These are phyloP conservation scores for Lepidocyrtinus sp. DNA, from an alignment of 2,888 invertebrate genomes.

Conservation along the genomic window DNA sequence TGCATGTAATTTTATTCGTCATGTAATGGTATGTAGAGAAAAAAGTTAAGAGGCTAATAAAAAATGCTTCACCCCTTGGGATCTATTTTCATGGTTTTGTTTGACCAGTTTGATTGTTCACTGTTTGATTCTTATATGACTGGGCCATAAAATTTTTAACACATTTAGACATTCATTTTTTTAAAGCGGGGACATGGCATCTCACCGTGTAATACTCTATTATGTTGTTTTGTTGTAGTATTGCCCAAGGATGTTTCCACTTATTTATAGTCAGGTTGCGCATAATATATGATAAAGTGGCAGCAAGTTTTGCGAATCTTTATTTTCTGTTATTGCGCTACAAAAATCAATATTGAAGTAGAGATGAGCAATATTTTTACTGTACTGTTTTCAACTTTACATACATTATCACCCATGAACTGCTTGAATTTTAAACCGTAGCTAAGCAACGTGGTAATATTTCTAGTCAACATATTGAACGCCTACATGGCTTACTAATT, in stretches of 20 bases:
- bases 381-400: too few relatives aligned
- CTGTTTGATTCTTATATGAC: conserved; percentile 37
- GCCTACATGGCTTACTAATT: too few relatives aligned
- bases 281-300: too few relatives aligned
- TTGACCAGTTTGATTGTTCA: conserved; percentile 28
- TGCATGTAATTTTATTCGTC: conserved; percentile 31
- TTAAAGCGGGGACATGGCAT: conserved; percentile 40
- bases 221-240: conserved; percentile 17
- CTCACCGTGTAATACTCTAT: conserved; percentile 30
- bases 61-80: conserved; percentile 45
- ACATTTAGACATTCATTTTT: conserved; percentile 34
- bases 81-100: conserved; percentile 51
- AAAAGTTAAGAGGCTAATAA: conserved; percentile 19
- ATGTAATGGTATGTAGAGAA: conserved; percentile 19
- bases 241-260: conserved; percentile 40
- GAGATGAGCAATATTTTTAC: too few relatives aligned
- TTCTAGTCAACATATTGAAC: too few relatives aligned
- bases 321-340: too few relatives aligned
- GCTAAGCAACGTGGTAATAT: too few relatives aligned
- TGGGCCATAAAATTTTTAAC: conserved; percentile 51
- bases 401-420: too few relatives aligned
- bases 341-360: too few relatives aligned
- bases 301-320: too few relatives aligned
- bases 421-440: too few relatives aligned
- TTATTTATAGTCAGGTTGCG: background rate